Conservation (phyloP, 2,113 vertebrate genomes). For the Campylomormyrus tamandua region DNA sequence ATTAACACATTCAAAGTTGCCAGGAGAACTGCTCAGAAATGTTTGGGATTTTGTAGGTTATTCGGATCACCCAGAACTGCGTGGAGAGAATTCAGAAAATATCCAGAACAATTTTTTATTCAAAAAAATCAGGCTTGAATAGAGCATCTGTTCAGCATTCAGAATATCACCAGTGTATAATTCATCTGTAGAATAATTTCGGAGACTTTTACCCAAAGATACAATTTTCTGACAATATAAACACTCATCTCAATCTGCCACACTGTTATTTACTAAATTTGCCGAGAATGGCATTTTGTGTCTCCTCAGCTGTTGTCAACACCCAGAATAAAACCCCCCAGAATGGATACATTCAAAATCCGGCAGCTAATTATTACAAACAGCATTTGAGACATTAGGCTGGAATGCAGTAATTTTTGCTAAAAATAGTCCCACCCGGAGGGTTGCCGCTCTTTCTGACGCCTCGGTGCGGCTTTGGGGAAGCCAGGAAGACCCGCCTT, state of each 20-base stretch:
- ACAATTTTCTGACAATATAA: neutral
- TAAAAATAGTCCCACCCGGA: neutral
- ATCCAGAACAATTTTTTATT: neutral
- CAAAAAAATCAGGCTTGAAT: neutral
- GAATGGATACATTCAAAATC: neutral
- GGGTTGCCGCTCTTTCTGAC: neutral
- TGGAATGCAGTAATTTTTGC: neutral
- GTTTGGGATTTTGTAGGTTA: neutral
- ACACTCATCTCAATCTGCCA: neutral
- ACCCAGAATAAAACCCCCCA: neutral
- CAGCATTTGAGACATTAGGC: neutral
- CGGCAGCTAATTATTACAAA: neutral
- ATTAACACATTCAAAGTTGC: slow-evolving; percentile 4
- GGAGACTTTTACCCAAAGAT: neutral
- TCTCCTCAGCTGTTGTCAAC: neutral
- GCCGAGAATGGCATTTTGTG: neutral
- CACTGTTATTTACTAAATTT: slow-evolving; percentile 5
- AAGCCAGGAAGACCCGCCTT: neutral
- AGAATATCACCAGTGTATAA: neutral
- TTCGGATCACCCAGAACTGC: neutral
- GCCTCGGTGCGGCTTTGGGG: neutral
- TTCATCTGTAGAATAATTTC: neutral
- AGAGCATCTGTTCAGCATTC: neutral
- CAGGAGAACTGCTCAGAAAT: neutral
- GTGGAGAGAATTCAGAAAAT: neutral